Evolutionary conservation across 2,113 vertebrate species (phyloP).

Genomic region (Syrrhaptes paradoxus): DNA sequence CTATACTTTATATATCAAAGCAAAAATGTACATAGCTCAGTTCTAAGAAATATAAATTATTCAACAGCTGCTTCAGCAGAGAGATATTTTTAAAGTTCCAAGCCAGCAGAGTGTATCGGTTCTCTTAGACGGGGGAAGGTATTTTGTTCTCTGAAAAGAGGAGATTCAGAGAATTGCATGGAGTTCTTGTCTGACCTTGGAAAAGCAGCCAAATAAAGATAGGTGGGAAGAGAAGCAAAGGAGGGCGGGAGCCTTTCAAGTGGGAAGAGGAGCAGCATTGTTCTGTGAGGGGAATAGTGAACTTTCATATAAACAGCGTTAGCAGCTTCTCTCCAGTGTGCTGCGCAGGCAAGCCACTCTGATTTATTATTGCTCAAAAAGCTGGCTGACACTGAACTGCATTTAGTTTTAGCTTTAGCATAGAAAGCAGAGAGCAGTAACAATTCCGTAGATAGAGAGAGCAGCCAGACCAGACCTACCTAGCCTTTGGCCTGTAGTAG

Average conservation of each 20-base stretch:
- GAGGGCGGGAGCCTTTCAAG: not conserved
- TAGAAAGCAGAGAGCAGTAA: not conserved
- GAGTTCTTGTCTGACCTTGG: not conserved
- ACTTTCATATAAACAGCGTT: not conserved
- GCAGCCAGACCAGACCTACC: not conserved
- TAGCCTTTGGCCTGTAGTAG: not conserved
- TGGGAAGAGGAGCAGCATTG: not conserved
- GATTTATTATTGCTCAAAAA: not conserved
- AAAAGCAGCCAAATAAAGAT: constrained; percentile 15
- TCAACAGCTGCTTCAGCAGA: constrained; percentile 26
- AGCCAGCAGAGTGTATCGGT: constrained; percentile 9
- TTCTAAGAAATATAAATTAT: constrained; percentile 62
- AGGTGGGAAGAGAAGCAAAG: not conserved
- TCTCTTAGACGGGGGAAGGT: not conserved
- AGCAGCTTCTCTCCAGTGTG: not conserved
- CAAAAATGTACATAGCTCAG: not conserved
- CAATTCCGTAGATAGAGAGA: not conserved
- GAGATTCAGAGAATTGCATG: not conserved
- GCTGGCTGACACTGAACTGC: not conserved
- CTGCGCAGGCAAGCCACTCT: not conserved
- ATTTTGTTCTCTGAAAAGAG: not conserved
- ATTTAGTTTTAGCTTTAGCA: not conserved
- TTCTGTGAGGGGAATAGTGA: not conserved
- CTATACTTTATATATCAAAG: not conserved
- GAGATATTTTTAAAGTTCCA: not conserved